Conservation (phyloP, 2,113 vertebrate species). For the Aleadryas rufinucha region DNA sequence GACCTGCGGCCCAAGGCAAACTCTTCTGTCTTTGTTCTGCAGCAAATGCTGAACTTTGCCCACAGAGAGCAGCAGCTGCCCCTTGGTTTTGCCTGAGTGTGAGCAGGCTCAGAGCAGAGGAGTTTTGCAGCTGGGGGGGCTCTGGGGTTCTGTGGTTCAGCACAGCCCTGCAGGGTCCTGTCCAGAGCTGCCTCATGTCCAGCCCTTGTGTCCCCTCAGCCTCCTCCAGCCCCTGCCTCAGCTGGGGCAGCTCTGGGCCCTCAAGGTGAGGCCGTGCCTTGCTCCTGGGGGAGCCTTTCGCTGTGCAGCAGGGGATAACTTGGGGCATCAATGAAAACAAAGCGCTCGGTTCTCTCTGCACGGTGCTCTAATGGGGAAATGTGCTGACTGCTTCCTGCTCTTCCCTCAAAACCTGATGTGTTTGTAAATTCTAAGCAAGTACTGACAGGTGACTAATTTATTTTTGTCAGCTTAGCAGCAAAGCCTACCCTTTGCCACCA, state of each 20-base stretch:
- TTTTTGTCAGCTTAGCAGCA: slow-evolving; percentile 49
- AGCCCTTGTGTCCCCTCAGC: not conserved
- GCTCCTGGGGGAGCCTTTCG: not conserved
- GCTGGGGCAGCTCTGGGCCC: not conserved
- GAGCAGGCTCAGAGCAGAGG: not conserved
- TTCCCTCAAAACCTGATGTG: not conserved
- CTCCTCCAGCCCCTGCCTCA: not conserved
- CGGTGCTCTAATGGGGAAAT: not conserved
- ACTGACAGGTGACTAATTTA: slow-evolving; percentile 51
- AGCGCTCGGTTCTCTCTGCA: not conserved
- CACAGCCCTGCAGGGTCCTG: rapidly evolving
- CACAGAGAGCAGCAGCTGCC: not conserved
- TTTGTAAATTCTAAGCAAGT: slow-evolving; percentile 43
- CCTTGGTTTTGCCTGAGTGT: not conserved
- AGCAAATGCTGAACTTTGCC: not conserved
- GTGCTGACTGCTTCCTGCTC: not conserved
- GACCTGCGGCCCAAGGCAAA: not conserved
- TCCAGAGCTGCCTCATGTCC: not conserved
- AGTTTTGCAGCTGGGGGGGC: rapidly evolving
- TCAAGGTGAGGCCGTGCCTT: rapidly evolving
- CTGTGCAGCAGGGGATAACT: not conserved
- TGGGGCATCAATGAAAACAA: not conserved
- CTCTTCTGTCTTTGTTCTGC: not conserved
- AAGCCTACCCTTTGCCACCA: slow-evolving; percentile 30
- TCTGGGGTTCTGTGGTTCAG: not conserved